A percentile compares a stretch with the other conserved stretches of the same genome.
These are phyloP conservation scores for Phengaris arion DNA, from an alignment of 2,888 invertebrate genomes.

Conservation along the genomic window DNA sequence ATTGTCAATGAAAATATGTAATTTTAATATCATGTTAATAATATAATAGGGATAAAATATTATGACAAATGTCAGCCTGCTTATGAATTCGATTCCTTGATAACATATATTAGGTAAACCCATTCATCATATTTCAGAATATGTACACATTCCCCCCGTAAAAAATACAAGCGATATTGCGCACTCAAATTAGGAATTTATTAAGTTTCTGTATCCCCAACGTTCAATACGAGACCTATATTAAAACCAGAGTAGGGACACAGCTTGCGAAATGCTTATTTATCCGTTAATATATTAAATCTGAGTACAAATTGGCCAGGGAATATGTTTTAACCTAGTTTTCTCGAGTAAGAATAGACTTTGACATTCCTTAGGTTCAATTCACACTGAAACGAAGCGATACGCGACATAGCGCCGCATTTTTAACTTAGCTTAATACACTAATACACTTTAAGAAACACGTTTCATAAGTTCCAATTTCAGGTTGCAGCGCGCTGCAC, in stretches of 20 bases:
- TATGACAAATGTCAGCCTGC: no score
- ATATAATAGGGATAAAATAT: neutral
- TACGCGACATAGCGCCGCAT: no score
- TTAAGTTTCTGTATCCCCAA: neutral
- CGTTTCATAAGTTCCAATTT: no score
- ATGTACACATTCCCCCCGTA: neutral
- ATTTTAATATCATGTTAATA: no score
- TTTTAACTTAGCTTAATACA: no score
- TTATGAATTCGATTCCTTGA: no score
- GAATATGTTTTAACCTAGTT: neutral
- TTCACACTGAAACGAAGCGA: no score
- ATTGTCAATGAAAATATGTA: no score
- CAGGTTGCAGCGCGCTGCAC: no score
- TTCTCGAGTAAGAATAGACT: neutral
- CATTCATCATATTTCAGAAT: neutral
- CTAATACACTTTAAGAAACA: no score
- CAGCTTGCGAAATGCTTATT: conserved; percentile 5
- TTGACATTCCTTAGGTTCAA: neutral
- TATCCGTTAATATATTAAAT: conserved; percentile 15
- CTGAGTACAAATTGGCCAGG: neutral
- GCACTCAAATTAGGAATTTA: neutral
- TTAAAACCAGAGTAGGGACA: conserved; percentile 6
- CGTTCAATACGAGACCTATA: conserved; percentile 1
- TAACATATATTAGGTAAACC: no score
- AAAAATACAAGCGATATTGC: conserved; percentile 1